Conservation (phyloP, 2,113 vertebrate species). For the Heloderma charlesbogerti region DNA sequence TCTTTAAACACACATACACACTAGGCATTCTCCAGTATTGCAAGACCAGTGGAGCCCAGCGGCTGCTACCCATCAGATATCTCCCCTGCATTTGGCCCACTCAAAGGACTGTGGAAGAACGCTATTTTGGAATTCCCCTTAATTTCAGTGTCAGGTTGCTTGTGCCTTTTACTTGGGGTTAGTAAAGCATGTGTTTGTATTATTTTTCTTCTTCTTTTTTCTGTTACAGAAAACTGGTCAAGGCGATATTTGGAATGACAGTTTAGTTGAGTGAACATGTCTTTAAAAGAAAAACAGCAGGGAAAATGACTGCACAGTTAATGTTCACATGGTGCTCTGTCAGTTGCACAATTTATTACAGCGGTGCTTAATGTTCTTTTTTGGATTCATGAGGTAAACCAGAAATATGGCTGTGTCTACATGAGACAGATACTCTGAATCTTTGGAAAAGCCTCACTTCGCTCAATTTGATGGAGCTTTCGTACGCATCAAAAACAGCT, state of each 20-base stretch:
- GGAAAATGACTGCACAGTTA: not conserved
- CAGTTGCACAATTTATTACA: not conserved
- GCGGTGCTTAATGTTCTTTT: not conserved
- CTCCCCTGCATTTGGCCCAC: too few relatives aligned
- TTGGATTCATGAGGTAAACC: slow-evolving; percentile 35
- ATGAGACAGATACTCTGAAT: slow-evolving; percentile 40
- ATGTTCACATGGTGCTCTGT: not conserved
- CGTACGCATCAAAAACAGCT: slow-evolving; percentile 8
- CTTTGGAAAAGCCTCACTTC: slow-evolving; percentile 59
- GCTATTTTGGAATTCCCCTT: not conserved
- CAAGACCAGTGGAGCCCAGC: not conserved
- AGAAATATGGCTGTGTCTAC: slow-evolving; percentile 18
- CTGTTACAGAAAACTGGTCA: slow-evolving; percentile 20
- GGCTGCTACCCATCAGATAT: not conserved
- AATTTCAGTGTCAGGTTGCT: not conserved
- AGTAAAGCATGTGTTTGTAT: not conserved
- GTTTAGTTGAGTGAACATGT: not conserved
- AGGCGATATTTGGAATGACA: slow-evolving; percentile 4
- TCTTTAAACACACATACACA: slow-evolving; percentile 50
- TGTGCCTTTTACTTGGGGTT: not conserved
- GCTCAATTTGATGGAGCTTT: slow-evolving; percentile 42
- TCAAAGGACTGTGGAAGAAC: not conserved
- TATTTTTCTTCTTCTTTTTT: not conserved
- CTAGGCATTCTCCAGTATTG: slow-evolving; percentile 19
- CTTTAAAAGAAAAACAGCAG: not conserved